Conservation (phyloP, 1,140 invertebrate genomes). For the Drosophila lini region DNA sequence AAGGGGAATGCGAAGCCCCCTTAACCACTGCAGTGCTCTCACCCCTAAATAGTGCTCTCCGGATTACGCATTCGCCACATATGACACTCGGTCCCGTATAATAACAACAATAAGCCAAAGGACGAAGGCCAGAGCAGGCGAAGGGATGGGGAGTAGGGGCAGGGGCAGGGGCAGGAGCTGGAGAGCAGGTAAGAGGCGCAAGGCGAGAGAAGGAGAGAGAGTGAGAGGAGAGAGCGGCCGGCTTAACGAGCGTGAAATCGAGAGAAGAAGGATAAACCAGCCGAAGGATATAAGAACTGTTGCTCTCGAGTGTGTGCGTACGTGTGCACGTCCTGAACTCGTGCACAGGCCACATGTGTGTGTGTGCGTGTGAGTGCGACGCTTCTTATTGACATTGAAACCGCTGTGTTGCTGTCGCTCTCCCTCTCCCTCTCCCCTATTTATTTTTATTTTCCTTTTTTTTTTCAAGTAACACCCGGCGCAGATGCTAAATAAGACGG, state of each 20-base stretch:
- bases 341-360: constrained; percentile 53
- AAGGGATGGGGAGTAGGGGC: background rate
- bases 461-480: constrained; percentile 70
- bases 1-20: background rate
- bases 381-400: constrained; percentile 64
- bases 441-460: background rate
- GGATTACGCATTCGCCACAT: constrained; percentile 61
- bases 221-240: constrained; percentile 2
- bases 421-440: constrained; percentile 11
- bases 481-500: constrained; percentile 79
- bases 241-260: constrained; percentile 39
- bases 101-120: constrained; percentile 21
- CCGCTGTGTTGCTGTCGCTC: constrained; percentile 8
- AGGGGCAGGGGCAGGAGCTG: background rate
- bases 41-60: constrained; percentile 4
- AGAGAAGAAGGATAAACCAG: constrained; percentile 49
- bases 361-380: constrained; percentile 28
- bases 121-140: background rate
- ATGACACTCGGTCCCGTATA: constrained; percentile 12
- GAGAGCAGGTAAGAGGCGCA: constrained; percentile 7
- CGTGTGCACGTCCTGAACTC: constrained; percentile 69
- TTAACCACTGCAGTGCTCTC: background rate
- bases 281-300: constrained; percentile 50
- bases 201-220: constrained; percentile 1
- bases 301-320: constrained; percentile 34